Conservation (phyloP, 92 coral and sea anemone species). For the Heteractis magnifica region DNA sequence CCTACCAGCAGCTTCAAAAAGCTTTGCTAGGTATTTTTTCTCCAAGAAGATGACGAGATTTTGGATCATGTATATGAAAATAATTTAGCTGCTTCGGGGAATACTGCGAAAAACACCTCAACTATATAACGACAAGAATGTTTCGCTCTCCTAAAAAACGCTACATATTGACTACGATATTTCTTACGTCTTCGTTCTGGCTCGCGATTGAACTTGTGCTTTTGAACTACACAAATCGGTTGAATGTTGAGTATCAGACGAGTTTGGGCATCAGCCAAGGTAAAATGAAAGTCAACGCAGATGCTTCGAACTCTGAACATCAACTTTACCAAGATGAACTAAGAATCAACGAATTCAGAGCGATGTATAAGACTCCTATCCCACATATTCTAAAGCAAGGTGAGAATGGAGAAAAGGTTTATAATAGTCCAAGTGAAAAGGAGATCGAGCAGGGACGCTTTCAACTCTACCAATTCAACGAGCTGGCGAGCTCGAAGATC, state of each 20-base stretch:
- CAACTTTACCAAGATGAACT: constrained; percentile 20
- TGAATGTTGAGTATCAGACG: constrained; percentile 42
- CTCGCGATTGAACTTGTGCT: constrained; percentile 61
- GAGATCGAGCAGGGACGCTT: constrained; percentile 63
- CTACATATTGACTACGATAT: constrained; percentile 66
- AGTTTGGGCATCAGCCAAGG: constrained; percentile 21
- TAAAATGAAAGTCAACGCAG: constrained; percentile 16
- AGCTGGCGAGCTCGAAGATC: constrained; percentile 85
- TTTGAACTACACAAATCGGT: constrained; percentile 62
- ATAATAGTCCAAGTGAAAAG: constrained; percentile 42
- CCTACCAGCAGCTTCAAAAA: constrained; percentile 22
- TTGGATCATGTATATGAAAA: background rate
- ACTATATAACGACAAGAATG: constrained; percentile 29
- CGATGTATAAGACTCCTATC: constrained; percentile 54
- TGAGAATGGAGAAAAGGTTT: constrained; percentile 63
- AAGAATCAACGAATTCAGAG: constrained; percentile 55
- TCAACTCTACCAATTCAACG: constrained; percentile 81
- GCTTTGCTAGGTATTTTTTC: background rate
- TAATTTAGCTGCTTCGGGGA: background rate
- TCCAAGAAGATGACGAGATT: background rate
- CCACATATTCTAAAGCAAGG: constrained; percentile 65
- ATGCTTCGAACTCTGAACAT: background rate
- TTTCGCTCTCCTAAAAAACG: constrained; percentile 61
- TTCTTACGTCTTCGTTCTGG: constrained; percentile 82
- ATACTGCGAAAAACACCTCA: background rate